Evolutionary conservation across 2,113 vertebrate species (phyloP).

Genomic region (Rhea pennata): DNA sequence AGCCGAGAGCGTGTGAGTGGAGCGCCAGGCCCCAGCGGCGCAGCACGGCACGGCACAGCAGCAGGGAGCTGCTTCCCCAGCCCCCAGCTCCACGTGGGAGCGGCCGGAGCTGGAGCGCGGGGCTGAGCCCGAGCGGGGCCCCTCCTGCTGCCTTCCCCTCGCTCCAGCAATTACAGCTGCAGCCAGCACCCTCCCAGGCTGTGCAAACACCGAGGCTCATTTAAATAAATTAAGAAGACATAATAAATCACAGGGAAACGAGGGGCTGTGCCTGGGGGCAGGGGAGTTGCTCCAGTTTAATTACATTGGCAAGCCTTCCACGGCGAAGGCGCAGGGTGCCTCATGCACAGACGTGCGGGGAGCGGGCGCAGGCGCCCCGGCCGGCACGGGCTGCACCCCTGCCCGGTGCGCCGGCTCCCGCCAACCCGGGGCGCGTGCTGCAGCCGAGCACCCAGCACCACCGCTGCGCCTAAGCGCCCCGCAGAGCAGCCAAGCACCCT

Average conservation of each 20-base stretch:
- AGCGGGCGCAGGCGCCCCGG: not conserved
- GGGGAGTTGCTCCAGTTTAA: conserved; percentile 56
- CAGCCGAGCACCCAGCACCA: no score
- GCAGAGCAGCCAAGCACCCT: no score
- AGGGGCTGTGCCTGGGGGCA: conserved; percentile 60
- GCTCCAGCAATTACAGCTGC: not conserved
- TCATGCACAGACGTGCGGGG: not conserved
- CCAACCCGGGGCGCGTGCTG: rapidly evolving
- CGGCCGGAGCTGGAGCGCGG: no score
- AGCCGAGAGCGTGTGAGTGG: no score
- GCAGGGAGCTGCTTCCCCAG: no score
- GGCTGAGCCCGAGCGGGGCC: not conserved
- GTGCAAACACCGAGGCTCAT: conserved; percentile 45
- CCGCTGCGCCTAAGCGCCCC: no score
- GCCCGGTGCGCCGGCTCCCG: rapidly evolving
- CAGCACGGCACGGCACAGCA: no score
- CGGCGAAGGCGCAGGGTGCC: not conserved
- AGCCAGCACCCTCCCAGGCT: conserved; percentile 44
- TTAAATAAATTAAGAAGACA: conserved; percentile 64
- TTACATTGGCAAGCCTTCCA: conserved; percentile 28
- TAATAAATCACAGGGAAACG: conserved; percentile 64
- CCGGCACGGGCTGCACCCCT: rapidly evolving
- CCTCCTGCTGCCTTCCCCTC: not conserved
- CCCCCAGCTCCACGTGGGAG: no score
- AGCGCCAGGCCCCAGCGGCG: no score